Base-by-base conservation (phyloP, 2,113 vertebrate genomes). In the Syngnathus typhle region DNA sequence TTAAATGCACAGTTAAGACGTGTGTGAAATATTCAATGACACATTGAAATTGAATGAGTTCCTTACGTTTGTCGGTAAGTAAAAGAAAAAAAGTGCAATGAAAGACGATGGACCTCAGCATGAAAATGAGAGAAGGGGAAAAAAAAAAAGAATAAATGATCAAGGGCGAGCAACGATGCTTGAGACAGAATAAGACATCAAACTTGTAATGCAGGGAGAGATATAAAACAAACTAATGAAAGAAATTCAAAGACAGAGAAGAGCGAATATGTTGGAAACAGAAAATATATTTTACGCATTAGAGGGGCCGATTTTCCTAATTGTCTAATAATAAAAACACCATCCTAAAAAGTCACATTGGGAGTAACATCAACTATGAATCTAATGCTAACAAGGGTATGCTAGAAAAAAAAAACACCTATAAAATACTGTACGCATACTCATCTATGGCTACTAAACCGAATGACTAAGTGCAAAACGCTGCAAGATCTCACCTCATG, bases 401-500 rank as follows among this genome's bases (percentile, higher is more conserved):
- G 1, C 55, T 58, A 36, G 7, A 13, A 61, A 12, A 2, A 62
- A 27, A 43, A 38, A 52, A 52, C 10, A 52, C 10, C 7, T 21
- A 10, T n/a, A 32, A 32, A 3, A 13, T 12, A 38, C 58, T 43
- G 27, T 19, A 39, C 3, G 15, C 13, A 58, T 32, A 39, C 32
- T 36, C 13, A 58, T 32, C 55, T 58, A 47, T 47, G 44, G 44
- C 41, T 63, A 39, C 49, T 15, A 55, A 1, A 41, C 47, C 32
- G 67, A 46, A 60, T 11, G 4, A 5, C 70, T 73, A 76, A 16
- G 6, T 38, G 47, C 41, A 39, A 41, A 5, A 8, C 68, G 52
- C 69, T 67, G 71, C 78, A 66, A 56, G 38, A 19, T 84, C 93
- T 93, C 84, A 94, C 86, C 90, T 93, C 87, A 8, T 91, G 87